Base-by-base conservation (phyloP, 1,140 invertebrate genomes). In the Drosophila mauritiana region DNA sequence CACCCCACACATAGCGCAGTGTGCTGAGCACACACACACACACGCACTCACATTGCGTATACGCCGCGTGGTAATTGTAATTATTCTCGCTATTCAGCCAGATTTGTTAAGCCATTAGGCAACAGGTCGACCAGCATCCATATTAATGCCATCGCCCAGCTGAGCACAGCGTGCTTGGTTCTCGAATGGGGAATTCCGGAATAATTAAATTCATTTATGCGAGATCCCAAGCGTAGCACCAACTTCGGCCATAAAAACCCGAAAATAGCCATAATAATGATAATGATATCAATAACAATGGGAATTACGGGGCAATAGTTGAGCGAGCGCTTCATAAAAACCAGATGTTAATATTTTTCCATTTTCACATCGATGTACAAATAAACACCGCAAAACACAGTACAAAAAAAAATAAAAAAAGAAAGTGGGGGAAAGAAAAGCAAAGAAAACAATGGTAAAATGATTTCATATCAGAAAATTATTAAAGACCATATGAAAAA, bases 191-290 rank as follows among this genome's bases (percentile, higher is more conserved):
- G 58, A 37, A 51, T 77, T 49, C 52, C 45, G 27, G 42, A 56
- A 86, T 89, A 89, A 84, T 89, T 89, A 89, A 90, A 89, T 89
- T 80, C 77, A 84, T 79, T 67, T 80, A 72, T 79, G 83, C 65
- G 59, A 56, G 43, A 57, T 70, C 45, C 58, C 68, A 22, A 61
- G 52, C 12, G 36, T 27, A 46, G 64, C 63, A 22, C 42, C 56
- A 84, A 85, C 80, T 85, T 89, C 75, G 39, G 37, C 31, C 73
- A 88, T 88, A 80, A 88, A 80, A 78, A 61, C 68, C 51, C 83
- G 72, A 67, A 80, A 89, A 78, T 78, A 78, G 51, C 75, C 64
- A 78, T 78, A 62, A 78, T 72, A 62, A 78, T 69, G 54, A 77
- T 78, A 78, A 72, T 78, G 77, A 78, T 80, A 79, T 76, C 75